These are phyloP conservation scores for Cheumatopsyche charites DNA, from an alignment of 1,140 invertebrate genomes.

Conservation along the genomic window DNA sequence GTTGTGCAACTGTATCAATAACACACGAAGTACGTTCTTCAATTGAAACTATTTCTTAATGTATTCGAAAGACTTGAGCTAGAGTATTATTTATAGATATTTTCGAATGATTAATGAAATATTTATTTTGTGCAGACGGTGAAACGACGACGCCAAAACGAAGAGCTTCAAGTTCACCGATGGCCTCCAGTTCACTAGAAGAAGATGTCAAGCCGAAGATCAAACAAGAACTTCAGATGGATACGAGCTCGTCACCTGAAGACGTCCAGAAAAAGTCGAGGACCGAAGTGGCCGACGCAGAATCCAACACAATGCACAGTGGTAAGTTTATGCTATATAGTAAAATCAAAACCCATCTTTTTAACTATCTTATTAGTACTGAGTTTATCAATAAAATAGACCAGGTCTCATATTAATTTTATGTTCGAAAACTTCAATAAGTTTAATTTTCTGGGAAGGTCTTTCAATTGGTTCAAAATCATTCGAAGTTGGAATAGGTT, in stretches of 20 bases:
- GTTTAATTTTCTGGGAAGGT: no score
- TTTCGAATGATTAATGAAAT: slow-evolving; percentile 18
- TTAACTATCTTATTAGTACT: no score
- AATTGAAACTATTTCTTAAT: no score
- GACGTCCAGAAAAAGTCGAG: slow-evolving; percentile 72
- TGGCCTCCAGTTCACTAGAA: slow-evolving; percentile 65
- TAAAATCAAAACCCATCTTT: no score
- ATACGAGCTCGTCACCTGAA: slow-evolving; percentile 65
- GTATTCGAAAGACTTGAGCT: no score
- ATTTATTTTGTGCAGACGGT: slow-evolving; percentile 53
- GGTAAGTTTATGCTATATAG: no score
- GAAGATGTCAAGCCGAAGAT: slow-evolving; percentile 75
- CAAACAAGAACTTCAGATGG: slow-evolving; percentile 71
- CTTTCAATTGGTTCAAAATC: no score
- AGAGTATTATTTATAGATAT: slow-evolving; percentile 28
- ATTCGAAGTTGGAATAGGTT: no score
- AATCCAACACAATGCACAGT: slow-evolving; percentile 86
- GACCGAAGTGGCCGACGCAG: slow-evolving; percentile 82
- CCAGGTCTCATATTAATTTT: no score
- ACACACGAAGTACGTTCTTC: slow-evolving; percentile 9
- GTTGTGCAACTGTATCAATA: slow-evolving; percentile 37
- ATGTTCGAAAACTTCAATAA: no score
- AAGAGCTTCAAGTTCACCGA: slow-evolving; percentile 68
- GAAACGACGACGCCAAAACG: slow-evolving; percentile 67
- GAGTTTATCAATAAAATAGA: no score